Percentiles rank a stretch among this genome's conserved stretches.
These are phyloP conservation scores for Sturnus vulgaris DNA, from an alignment of 2,113 vertebrate species.

Conservation along the genomic window DNA sequence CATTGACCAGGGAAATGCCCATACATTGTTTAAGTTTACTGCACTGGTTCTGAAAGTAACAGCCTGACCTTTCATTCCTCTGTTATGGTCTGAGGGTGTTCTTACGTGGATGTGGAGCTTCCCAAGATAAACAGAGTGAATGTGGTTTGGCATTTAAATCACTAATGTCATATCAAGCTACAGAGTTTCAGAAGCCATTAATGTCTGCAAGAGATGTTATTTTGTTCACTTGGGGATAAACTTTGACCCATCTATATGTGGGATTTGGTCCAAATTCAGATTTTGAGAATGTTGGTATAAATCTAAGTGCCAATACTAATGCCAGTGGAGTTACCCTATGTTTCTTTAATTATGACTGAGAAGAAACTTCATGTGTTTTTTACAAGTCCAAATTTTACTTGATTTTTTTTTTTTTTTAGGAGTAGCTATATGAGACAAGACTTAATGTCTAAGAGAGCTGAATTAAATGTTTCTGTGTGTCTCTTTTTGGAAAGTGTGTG, in stretches of 20 bases:
- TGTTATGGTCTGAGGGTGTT: constrained; percentile 60
- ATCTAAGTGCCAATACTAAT: background rate
- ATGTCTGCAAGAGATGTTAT: constrained; percentile 20
- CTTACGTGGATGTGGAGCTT: constrained; percentile 26
- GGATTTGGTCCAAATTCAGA: background rate
- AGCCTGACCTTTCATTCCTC: constrained; percentile 67
- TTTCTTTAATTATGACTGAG: background rate
- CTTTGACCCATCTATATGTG: background rate
- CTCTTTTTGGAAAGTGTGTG: background rate
- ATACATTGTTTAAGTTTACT: constrained; percentile 13
- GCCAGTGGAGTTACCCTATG: background rate
- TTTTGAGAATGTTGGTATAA: background rate
- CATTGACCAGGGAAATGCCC: background rate
- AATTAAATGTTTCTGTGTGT: background rate
- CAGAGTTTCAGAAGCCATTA: constrained; percentile 63
- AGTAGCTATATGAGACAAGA: background rate
- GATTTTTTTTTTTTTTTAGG: background rate
- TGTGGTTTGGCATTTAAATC: constrained; percentile 70
- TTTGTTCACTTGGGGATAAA: constrained; percentile 11
- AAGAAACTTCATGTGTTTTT: background rate
- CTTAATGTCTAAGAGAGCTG: background rate
- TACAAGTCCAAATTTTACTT: background rate
- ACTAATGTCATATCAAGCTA: constrained; percentile 34
- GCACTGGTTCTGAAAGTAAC: constrained; percentile 17
- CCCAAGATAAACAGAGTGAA: constrained; percentile 62